Conservation (phyloP, 2,113 vertebrate genomes). For the Turdus rufiventris region DNA sequence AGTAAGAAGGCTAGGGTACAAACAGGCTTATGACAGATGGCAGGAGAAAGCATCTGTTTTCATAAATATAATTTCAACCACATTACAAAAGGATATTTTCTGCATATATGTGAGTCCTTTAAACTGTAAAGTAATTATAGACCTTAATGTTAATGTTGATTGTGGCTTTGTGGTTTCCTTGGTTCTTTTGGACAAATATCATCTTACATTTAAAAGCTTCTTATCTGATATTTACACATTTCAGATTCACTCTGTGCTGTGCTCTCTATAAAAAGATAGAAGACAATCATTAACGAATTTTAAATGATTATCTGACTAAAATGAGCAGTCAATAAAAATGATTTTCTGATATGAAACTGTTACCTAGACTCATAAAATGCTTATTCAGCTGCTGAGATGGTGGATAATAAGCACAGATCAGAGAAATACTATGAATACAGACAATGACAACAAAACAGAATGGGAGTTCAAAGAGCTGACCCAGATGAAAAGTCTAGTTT, state of each 20-base stretch:
- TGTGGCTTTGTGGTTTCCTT: slow-evolving; percentile 50
- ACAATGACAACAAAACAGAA: neutral
- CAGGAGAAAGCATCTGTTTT: slow-evolving; percentile 47
- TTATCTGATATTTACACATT: neutral
- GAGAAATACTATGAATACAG: neutral
- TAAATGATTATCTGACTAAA: slow-evolving; percentile 45
- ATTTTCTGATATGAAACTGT: neutral
- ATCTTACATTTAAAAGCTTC: slow-evolving; percentile 7
- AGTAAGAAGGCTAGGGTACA: neutral
- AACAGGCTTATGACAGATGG: slow-evolving; percentile 9
- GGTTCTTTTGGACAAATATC: slow-evolving; percentile 38
- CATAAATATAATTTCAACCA: slow-evolving; percentile 25
- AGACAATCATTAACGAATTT: slow-evolving; percentile 41
- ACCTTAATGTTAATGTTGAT: slow-evolving; percentile 41
- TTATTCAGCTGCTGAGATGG: slow-evolving; percentile 12
- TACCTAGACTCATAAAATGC: slow-evolving; percentile 40
- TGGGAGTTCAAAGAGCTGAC: neutral
- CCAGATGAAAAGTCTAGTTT: neutral
- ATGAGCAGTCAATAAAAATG: slow-evolving; percentile 48
- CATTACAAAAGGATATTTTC: slow-evolving; percentile 12
- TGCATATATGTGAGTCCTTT: neutral
- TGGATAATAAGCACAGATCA: neutral
- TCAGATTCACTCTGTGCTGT: neutral
- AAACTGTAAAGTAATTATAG: slow-evolving; percentile 56
- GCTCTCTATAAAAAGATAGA: neutral